A percentile compares a stretch with the other conserved stretches of the same genome.
Evolutionary conservation across 2,113 vertebrate genomes (phyloP).

Genomic region (Camelus dromedarius): DNA sequence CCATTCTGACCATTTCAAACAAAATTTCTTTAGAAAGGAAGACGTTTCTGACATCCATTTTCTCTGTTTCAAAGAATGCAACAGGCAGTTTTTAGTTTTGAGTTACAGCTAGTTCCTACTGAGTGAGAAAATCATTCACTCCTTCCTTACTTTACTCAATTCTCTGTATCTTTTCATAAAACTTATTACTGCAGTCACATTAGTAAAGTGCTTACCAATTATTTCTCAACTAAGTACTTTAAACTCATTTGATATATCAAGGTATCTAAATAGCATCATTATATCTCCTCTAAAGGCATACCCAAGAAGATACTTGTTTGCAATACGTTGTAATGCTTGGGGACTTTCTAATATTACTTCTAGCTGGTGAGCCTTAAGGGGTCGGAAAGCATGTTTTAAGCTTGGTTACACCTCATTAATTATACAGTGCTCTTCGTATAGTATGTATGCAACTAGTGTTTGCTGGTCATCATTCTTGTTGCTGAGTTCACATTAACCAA

Average conservation of each 20-base stretch:
- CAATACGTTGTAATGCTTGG: background rate
- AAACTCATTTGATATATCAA: background rate
- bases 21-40: background rate
- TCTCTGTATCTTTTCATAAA: background rate
- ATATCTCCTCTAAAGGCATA: background rate
- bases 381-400: background rate
- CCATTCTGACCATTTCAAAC: background rate
- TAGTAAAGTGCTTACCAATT: constrained; percentile 14
- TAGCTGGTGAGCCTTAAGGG: background rate
- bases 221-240: background rate
- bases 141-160: background rate
- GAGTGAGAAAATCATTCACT: background rate
- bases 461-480: background rate
- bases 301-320: background rate
- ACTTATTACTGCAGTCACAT: background rate
- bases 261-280: background rate
- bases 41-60: background rate
- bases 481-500: constrained; percentile 28
- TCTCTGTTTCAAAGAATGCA: background rate
- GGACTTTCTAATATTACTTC: background rate
- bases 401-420: background rate
- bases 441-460: background rate
- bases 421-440: background rate
- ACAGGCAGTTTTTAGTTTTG: background rate
- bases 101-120: background rate